phyloP scores from a whole-genome alignment of 92 coral and sea anemone species.

The Isaurus tuberculatus region DNA sequence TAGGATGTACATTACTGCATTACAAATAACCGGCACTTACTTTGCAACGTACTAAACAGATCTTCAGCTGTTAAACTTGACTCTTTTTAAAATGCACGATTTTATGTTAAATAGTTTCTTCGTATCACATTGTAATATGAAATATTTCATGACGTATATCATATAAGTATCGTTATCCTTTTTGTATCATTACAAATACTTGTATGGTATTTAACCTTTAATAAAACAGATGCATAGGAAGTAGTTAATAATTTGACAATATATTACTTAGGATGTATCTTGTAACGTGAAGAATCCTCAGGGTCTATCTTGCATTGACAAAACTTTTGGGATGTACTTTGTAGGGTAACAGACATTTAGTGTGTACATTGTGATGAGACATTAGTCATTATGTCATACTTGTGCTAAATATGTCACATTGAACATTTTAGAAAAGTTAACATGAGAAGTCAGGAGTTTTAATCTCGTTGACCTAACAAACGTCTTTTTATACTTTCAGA shows the following conservation, averaged over 20 bases:
- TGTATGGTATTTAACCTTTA: too few species aligned
- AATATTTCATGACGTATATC: too few species aligned
- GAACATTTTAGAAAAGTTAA: too few species aligned
- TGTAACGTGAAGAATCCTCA: neutral
- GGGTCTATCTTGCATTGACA: neutral
- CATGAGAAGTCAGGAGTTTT: too few species aligned
- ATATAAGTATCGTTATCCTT: too few species aligned
- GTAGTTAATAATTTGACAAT: neutral
- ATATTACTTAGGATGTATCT: neutral
- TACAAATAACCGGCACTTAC: neutral
- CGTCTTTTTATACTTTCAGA: constrained; percentile 42
- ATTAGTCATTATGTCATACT: too few species aligned
- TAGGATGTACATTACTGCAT: neutral
- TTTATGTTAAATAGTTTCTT: too few species aligned
- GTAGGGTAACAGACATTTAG: neutral
- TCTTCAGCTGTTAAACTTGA: too few species aligned
- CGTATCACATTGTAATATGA: too few species aligned
- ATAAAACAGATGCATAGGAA: neutral
- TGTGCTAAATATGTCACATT: too few species aligned
- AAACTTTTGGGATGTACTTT: neutral
- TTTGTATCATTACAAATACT: too few species aligned
- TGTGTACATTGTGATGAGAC: neutral
- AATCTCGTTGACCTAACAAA: neutral
- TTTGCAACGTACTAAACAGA: neutral
- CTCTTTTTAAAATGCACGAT: too few species aligned